Evolutionary conservation across 2,888 invertebrate genomes (phyloP).

Genomic region (Stramonita haemastoma): DNA sequence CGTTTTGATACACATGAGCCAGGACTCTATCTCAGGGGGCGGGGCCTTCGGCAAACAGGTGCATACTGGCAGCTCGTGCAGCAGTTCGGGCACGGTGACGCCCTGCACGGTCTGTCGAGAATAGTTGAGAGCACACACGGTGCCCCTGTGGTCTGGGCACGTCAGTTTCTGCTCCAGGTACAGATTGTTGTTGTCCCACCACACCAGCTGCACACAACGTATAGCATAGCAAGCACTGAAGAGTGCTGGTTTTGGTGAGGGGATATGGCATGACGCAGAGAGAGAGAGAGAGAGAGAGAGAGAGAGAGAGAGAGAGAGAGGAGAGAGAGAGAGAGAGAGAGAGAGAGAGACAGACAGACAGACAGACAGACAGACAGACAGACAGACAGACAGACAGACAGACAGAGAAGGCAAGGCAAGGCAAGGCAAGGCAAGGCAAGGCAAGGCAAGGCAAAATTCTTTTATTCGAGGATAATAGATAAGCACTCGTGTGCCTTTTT

Average conservation of each 20-base stretch:
- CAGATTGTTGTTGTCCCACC: slow-evolving; percentile 23
- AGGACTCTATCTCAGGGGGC: slow-evolving; percentile 28
- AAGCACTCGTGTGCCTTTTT: too few relatives aligned
- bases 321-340: not conserved
- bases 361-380: not conserved
- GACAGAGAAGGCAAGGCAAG: too few relatives aligned
- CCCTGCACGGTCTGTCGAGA: slow-evolving; percentile 20
- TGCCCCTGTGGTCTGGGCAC: not conserved
- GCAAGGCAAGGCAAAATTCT: too few relatives aligned
- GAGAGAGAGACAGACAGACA: not conserved
- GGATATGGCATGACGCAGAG: not conserved
- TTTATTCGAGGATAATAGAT: too few relatives aligned
- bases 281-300: not conserved
- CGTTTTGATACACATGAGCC: not conserved
- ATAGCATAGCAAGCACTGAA: too few relatives aligned
- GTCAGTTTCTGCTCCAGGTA: slow-evolving; percentile 29
- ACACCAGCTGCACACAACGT: not conserved
- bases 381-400: too few relatives aligned
- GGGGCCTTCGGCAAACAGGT: not conserved
- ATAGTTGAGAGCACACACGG: slow-evolving; percentile 25
- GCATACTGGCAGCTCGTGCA: not conserved
- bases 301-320: not conserved
- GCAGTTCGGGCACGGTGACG: not conserved
- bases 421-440: too few relatives aligned
- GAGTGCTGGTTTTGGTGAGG: not conserved